Base-by-base conservation (phyloP, 2,888 invertebrate species). In the Polyploca ridens region DNA sequence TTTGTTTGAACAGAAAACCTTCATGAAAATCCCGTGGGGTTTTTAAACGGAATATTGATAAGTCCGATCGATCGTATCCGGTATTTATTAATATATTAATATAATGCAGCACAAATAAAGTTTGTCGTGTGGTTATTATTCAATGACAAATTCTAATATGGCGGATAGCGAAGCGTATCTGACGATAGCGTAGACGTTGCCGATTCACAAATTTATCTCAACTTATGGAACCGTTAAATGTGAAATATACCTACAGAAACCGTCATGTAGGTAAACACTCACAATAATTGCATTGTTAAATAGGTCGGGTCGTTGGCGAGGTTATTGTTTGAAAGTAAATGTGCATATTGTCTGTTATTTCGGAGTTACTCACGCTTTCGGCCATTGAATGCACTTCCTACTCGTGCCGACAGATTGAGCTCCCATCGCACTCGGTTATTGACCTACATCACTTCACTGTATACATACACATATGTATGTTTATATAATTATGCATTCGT, bases 311-410 rank as follows among this genome's bases (percentile, higher is more conserved):
- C 61, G 65, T 71, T 66, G 63, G 33, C 68, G 58, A 59, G 38
- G 46, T 60, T 64, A 77, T 77, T 77, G 76, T 80, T 80, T 70
- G 65, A 78, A 76, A 77, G 69, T 71, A 70, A 73, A 66, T 63
- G 70, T 69, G 70, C 69, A 75, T 74, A 76, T 73, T 74, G 74
- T 71, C 66, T 75, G 74, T 67, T 69, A 65, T 71, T 72, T 72
- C 63, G 65, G 71, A 77, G 60, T 80, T 86, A 85, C 85, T 82
- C 86, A 86, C 85, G 85, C 84, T 86, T 86, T 86, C 85, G 74
- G 79, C 76, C 62, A 76, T 83, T 83, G 75, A 81, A 74, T 81
- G 78, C 75, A 79, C 75, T 85, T 81, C 84, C 80, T 79, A 68
- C 63, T 74, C 63, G 59, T 64, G 66, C 64, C 63, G 62, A 66